Conservation (phyloP, 2,888 invertebrate genomes). For the Aphodius sticticus region DNA sequence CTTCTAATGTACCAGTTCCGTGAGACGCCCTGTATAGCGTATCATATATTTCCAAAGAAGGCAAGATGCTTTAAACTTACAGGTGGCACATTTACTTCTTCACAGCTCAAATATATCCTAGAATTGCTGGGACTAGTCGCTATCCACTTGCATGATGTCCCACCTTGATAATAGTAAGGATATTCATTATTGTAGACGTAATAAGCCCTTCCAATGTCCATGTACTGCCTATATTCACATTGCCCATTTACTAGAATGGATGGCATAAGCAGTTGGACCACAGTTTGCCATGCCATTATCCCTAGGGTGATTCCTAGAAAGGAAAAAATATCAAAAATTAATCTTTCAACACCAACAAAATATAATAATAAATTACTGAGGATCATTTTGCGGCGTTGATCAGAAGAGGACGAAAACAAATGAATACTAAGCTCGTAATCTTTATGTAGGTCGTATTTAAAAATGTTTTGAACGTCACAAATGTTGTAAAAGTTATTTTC, state of each 20-base stretch:
- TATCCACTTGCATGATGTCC: slow-evolving; percentile 63
- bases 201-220: slow-evolving; percentile 57
- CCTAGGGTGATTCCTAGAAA: slow-evolving; percentile 33
- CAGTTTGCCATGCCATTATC: slow-evolving; percentile 39
- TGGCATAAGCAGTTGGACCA: slow-evolving; percentile 51
- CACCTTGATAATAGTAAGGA: slow-evolving; percentile 58
- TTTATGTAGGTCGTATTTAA: slow-evolving; percentile 4
- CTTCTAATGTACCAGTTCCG: no score
- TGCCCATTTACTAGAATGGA: slow-evolving; percentile 51
- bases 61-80: slow-evolving; percentile 54
- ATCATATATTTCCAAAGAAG: background rate
- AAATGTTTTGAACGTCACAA: background rate
- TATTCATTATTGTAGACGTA: slow-evolving; percentile 63
- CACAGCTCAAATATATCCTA: slow-evolving; percentile 62
- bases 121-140: slow-evolving; percentile 59
- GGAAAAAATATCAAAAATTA: slow-evolving; percentile 1
- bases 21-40: no score
- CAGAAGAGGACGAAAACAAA: background rate
- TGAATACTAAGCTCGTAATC: background rate
- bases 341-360: no score
- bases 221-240: slow-evolving; percentile 61
- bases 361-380: background rate
- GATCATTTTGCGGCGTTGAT: background rate
- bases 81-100: slow-evolving; percentile 60
- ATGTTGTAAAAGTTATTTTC: background rate